Evolutionary conservation across 2,113 vertebrate genomes (phyloP), one percentile per base, ranked within the genome.

Genomic region (Odontesthes bonariensis): DNA sequence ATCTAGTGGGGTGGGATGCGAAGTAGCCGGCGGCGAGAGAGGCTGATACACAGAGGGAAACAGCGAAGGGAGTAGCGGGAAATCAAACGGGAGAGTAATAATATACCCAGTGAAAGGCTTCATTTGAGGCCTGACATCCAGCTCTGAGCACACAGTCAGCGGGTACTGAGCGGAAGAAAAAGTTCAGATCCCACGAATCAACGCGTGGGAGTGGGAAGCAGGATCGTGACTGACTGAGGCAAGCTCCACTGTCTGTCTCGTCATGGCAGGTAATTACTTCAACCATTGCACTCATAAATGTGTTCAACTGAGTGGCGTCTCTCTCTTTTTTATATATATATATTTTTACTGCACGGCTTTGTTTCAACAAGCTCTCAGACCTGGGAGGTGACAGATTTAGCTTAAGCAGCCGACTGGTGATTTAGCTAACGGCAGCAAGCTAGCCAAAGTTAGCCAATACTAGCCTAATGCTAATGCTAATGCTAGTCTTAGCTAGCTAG

Each of bases 241-340:
- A 54, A 91, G 90, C 87, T 80, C 91, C 87, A 79, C 89, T 84
- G 89, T 87, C 78, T 92, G 89, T 93, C 91, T 91, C 91, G 69
- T 87, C 92, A 94, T 95, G 94, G 94, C 94, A 95, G 94, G 94
- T 95, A 93, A 88, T 53, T 23, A 58, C 1, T 58, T 40, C 2
- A 49, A 73, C 11, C 12, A 19, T 40, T 44, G 40, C 53, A 47
- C 8, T 2, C 13, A 12, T 10, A 5, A 38, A 38, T 5, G n/a
- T 2, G 0, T 2, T 6, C 0, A 7, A 4, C 17, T 49, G 17
- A 49, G 19, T 49, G 7, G 10, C 10, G 3, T 5, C 33, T 1
- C 9, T n/a, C 6, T 16, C 33, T 33, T 2, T 3, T 53, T 44
- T 44, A n/a, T n/a, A n/a, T n/a, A n/a, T n/a, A n/a, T n/a, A n/a